A percentile compares a stretch with the other conserved stretches of the same genome.
Conservation (phyloP, 1,140 invertebrate species). For the Pristionchus pacificus region DNA sequence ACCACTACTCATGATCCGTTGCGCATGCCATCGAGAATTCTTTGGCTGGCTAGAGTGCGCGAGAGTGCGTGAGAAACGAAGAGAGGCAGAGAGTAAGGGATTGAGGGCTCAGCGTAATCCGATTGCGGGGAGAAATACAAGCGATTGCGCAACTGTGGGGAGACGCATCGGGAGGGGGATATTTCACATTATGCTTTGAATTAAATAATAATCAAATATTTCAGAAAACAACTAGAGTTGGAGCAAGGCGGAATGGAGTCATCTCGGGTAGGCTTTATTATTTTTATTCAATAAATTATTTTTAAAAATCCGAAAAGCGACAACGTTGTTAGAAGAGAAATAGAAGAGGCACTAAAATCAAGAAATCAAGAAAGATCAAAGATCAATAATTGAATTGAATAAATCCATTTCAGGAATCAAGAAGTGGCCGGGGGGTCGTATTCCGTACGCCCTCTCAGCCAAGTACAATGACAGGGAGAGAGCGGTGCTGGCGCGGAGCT, state of each 20-base stretch:
- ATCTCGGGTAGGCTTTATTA: slow-evolving; percentile 19
- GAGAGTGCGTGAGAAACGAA: too few relatives aligned
- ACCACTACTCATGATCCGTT: too few relatives aligned
- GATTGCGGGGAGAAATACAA: too few relatives aligned
- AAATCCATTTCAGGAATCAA: slow-evolving; percentile 44
- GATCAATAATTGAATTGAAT: slow-evolving; percentile 43
- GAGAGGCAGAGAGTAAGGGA: too few relatives aligned
- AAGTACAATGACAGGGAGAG: slow-evolving; percentile 54
- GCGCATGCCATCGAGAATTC: too few relatives aligned
- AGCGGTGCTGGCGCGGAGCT: slow-evolving; percentile 52
- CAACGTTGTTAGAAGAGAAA: not conserved
- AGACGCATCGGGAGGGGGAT: too few relatives aligned
- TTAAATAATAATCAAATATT: too few relatives aligned
- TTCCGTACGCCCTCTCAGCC: slow-evolving; percentile 52
- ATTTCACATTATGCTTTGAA: too few relatives aligned
- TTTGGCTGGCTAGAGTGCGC: too few relatives aligned
- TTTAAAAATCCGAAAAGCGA: not conserved
- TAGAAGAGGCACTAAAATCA: slow-evolving; percentile 1
- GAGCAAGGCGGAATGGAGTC: slow-evolving; percentile 8
- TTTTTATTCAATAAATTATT: not conserved
- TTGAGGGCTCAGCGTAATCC: too few relatives aligned
- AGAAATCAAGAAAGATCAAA: slow-evolving; percentile 23
- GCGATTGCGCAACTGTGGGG: too few relatives aligned
- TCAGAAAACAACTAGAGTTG: slow-evolving; percentile 13
- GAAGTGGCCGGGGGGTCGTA: slow-evolving; percentile 54